A percentile compares a stretch with the other conserved stretches of the same genome.
These are phyloP conservation scores for Caenorhabditis sinica DNA, from an alignment of 2,888 invertebrate genomes.

Conservation along the genomic window DNA sequence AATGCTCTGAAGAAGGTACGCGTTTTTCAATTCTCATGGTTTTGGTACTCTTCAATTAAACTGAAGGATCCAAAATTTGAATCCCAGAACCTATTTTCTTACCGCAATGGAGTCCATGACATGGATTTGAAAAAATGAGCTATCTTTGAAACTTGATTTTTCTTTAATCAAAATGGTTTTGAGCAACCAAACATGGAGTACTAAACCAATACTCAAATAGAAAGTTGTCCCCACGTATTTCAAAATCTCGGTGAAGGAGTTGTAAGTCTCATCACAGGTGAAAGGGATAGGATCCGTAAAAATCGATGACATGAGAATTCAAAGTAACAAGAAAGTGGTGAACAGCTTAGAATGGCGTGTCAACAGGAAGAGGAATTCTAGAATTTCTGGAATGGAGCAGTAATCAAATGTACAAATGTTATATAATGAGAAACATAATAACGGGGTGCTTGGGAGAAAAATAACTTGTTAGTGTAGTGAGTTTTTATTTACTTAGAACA, in stretches of 20 bases:
- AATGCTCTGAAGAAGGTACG: slow-evolving; percentile 1
- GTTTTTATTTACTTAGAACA: too few relatives aligned
- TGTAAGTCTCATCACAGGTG: neutral
- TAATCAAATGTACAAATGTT: too few relatives aligned
- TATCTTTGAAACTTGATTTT: neutral
- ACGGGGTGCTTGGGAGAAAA: neutral
- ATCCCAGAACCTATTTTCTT: neutral
- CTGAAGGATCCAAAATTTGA: too few relatives aligned
- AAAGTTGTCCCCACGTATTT: slow-evolving; percentile 2
- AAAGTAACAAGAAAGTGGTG: too few relatives aligned
- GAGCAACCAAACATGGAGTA: neutral
- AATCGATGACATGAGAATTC: neutral
- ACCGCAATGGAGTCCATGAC: slow-evolving; percentile 7
- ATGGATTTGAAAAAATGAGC: slow-evolving; percentile 11
- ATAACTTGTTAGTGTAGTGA: neutral
- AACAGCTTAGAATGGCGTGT: too few relatives aligned
- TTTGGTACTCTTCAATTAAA: too few relatives aligned
- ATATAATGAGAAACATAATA: too few relatives aligned
- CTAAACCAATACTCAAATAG: neutral
- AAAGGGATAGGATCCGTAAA: neutral
- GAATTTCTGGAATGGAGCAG: too few relatives aligned
- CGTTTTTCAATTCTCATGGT: too few relatives aligned
- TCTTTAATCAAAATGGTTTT: neutral
- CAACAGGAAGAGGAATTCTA: too few relatives aligned
- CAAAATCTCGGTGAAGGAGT: neutral